Percentiles rank a stretch among this genome's conserved stretches.
Conservation (phyloP, 2,113 vertebrate genomes). For the Mustela nigripes region DNA sequence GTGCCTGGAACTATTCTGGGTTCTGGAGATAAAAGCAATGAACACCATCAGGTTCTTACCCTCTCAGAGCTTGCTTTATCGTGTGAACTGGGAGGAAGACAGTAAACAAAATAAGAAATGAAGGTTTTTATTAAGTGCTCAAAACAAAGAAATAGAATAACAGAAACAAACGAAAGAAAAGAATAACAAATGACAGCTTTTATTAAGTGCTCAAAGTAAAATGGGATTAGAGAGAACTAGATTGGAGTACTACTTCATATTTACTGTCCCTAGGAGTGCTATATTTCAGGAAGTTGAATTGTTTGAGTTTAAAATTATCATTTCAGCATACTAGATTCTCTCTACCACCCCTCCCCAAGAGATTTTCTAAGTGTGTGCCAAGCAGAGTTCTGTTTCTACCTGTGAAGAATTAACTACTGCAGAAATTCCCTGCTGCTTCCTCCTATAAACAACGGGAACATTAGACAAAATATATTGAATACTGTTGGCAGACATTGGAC, state of each 20-base stretch:
- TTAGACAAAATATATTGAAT: background rate
- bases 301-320: background rate
- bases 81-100: background rate
- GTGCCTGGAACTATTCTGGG: background rate
- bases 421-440: background rate
- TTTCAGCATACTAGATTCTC: background rate
- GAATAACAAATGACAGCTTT: too few species aligned
- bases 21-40: background rate
- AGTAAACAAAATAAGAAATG: background rate
- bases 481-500: background rate
- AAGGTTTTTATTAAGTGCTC: background rate
- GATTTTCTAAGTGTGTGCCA: background rate
- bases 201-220: background rate
- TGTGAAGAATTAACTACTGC: background rate
- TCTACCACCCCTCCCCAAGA: background rate
- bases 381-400: background rate
- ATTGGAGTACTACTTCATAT: background rate
- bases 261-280: background rate
- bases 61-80: background rate
- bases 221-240: background rate
- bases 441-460: background rate
- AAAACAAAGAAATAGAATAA: background rate
- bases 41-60: background rate
- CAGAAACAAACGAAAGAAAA: too few species aligned
- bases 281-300: conserved; percentile 3